Percentiles rank a stretch among this genome's conserved stretches.
Conservation (phyloP, 1,140 invertebrate genomes). For the Lepidotrigona ventralis region DNA sequence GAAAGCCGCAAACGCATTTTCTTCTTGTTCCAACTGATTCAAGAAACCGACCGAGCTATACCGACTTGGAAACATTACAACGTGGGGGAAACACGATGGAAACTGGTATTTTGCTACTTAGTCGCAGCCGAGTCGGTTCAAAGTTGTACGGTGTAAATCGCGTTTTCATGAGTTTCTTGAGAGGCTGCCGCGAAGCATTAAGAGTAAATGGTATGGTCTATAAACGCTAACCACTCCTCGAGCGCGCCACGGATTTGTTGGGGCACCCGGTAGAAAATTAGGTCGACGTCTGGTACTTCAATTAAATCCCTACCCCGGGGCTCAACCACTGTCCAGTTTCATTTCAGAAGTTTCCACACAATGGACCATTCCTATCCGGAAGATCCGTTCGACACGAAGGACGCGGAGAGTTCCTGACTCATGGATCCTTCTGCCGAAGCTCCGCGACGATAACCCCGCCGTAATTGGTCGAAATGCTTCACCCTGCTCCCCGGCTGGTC, state of each 20-base stretch:
- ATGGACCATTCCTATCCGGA: constrained; percentile 58
- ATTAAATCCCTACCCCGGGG: constrained; percentile 67
- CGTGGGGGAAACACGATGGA: neutral
- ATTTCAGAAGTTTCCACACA: constrained; percentile 69
- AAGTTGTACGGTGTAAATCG: constrained; percentile 49
- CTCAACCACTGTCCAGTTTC: constrained; percentile 69
- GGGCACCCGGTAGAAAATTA: constrained; percentile 60
- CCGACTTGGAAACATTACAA: neutral
- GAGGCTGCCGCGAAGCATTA: constrained; percentile 44
- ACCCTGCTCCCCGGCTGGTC: constrained; percentile 41
- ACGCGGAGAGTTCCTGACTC: constrained; percentile 58
- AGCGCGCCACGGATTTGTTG: constrained; percentile 51
- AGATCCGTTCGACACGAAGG: constrained; percentile 56
- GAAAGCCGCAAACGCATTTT: neutral
- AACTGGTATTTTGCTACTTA: neutral
- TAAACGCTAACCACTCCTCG: constrained; percentile 54
- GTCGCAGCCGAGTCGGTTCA: constrained; percentile 9
- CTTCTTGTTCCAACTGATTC: neutral
- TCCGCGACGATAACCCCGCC: constrained; percentile 66
- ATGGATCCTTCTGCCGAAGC: constrained; percentile 60
- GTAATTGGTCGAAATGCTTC: constrained; percentile 68
- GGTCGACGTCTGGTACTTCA: constrained; percentile 64
- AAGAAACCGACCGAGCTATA: neutral
- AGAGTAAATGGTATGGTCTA: constrained; percentile 43
- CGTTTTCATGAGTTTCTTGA: constrained; percentile 53